Base-by-base conservation (phyloP, 2,797 vertebrate species). In the Anabas testudineus region DNA sequence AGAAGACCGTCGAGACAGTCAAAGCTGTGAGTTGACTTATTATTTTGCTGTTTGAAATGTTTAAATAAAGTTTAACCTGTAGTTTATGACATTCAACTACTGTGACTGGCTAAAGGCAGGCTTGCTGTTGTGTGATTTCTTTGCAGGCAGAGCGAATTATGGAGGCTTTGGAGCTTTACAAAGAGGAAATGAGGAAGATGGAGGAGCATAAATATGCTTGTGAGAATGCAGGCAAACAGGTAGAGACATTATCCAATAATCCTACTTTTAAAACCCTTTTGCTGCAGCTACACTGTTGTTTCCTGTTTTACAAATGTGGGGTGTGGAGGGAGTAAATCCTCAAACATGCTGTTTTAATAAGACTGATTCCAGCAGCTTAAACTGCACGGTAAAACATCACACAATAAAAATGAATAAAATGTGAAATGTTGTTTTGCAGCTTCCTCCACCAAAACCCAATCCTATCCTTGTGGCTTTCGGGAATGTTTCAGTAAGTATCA, bases 81-180 rank as follows among this genome's bases (percentile, higher is more conserved):
- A 34, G 32, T 5, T 34, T n/a, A n/a, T n/a, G n/a, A n/a, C n/a
- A n/a, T n/a, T n/a, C n/a, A n/a, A n/a, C n/a, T n/a, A n/a, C n/a
- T n/a, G n/a, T n/a, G n/a, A n/a, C n/a, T 30, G 5, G 28, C 28
- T 7, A 7, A 6, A 30, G 28, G 24, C 4, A 24, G 24, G 24
- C 1, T 42, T 24, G 24, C 18, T 46, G n/a, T 13, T 5, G 0
- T 72, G 47, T 16, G 16, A 2, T 77, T 26, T 7, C 67, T 21
- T 24, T 45, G 5, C 83, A 99, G 98, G 96, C 98, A 0, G 98
- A 99, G 90, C 92, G 92, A 60, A 96, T 99, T 88, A 99, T 99
- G 98, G 98, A 99, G 90, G 97, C 98, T 47, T 59, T 99, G 0
- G 98, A 99, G 76, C 90, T 99, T 0, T 95, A 96, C 80, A 93